Evolutionary conservation across 2,113 vertebrate species (phyloP), one percentile per base, ranked within the genome.

Genomic region (Silurus meridionalis): DNA sequence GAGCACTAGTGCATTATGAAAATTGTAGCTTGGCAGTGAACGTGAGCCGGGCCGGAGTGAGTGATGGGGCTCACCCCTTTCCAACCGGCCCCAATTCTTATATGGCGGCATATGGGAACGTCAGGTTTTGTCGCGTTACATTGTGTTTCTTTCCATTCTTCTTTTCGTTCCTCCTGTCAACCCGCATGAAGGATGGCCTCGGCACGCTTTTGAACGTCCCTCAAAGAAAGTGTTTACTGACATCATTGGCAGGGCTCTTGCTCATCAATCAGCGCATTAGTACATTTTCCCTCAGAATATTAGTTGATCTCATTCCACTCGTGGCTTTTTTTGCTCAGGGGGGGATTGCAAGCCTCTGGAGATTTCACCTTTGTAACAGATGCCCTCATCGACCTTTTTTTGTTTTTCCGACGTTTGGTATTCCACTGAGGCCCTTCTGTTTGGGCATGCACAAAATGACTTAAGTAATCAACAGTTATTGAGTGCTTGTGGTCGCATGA

Each of bases 401-500:
- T 37, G 37, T 53, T 83, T 80, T 83, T 80, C 61, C 17, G 8
- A 37, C 60, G 77, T 82, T 90, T 86, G 52, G 67, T 90, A 90
- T 88, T 90, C 89, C 80, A 57, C 80, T 4, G 63, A 82, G 84
- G 63, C 63, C 4, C 80, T 86, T 82, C 52, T 82, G 57, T 82
- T 88, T 86, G 67, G 83, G 84, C 81, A 74, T 53, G 67, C 83
- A 79, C 84, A 55, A 88, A 86, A 88, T 86, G 69, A 86, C 84
- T 90, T 88, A 90, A 85, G 86, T 86, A 88, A 90, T 90, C 89
- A 89, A 88, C 80, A 87, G 80, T 88, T 89, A 87, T 87, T 87
- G 86, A 90, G 88, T 87, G 86, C 85, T 90, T 89, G 84, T 88
- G 84, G 84, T 83, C 82, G 89, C 86, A 90, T 84, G 83, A 90